Evolutionary conservation across 1,140 invertebrate species (phyloP), one percentile per base, ranked within the genome.

Genomic region (Zaprionus kolodkinae): DNA sequence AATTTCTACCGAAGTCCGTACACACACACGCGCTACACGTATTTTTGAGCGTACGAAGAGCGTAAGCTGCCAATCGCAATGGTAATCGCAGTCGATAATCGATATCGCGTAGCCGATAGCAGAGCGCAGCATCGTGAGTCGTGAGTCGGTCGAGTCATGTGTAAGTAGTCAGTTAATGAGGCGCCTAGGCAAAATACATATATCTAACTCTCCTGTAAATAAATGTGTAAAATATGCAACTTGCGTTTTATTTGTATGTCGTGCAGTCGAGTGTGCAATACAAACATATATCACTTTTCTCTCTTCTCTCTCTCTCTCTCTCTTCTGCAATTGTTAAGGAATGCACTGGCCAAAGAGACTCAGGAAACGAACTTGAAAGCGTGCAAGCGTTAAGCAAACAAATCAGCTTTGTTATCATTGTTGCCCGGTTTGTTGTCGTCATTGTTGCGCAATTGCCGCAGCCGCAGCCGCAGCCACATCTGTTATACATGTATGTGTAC

Each of bases 301-400:
- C 17, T 25, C 25, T 21, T 21, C 64, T 27, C 27, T 56, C 13
- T 65, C 35, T 27, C 15, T 57, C 15, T 40, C 33, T 33, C 11
- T 54, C 66, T 57, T 60, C 70, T 81, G 66, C 61, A 69, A 79
- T 84, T 73, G 63, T 57, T 43, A 36, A 68, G 30, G 68, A 48
- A 71, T 74, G 60, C 48, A 11, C 43, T 35, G 25, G 27, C 27
- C 50, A 74, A 76, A 90, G 81, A 89, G 81, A 90, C 76, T 89
- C 84, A 68, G 72, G 85, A 85, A 88, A 79, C 85, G 81, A 89
- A 89, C 85, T 89, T 89, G 76, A 88, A 73, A 72, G 80, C 79
- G 78, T 57, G 82, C 83, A 70, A 72, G 68, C 79, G 70, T 76
- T 72, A 62, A 74, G 65, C 52, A 13, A 62, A 63, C 50, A 76